Conservation (phyloP, 2,797 vertebrate genomes). For the Botia almorhae region DNA sequence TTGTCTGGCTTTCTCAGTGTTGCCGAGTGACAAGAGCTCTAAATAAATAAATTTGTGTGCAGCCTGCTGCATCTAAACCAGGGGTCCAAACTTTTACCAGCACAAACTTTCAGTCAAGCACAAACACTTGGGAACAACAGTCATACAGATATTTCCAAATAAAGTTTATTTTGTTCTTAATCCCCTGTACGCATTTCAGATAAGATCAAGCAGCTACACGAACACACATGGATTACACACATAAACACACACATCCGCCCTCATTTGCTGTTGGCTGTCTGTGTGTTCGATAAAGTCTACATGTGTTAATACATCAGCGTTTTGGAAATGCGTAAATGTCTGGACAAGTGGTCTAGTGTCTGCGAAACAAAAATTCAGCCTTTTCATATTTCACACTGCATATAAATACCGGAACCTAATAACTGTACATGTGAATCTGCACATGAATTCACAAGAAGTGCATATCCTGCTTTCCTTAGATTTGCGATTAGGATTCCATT, state of each 20-base stretch:
- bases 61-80: not conserved
- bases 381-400: constrained; percentile 17
- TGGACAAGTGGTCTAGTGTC: not conserved
- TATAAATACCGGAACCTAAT: constrained; percentile 28
- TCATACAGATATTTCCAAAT: not conserved
- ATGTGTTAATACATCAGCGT: constrained; percentile 15
- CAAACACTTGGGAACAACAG: not conserved
- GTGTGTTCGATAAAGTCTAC: constrained; percentile 4
- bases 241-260: constrained; percentile 3
- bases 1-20: not conserved
- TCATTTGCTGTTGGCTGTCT: constrained; percentile 2
- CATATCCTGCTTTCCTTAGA: constrained; percentile 30
- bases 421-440: constrained; percentile 10
- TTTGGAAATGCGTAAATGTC: constrained; percentile 12
- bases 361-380: constrained; percentile 21
- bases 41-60: not conserved
- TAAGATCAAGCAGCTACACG: constrained; percentile 11
- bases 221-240: constrained; percentile 9
- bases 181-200: constrained; percentile 15
- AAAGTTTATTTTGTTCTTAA: not conserved
- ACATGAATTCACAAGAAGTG: constrained; percentile 10
- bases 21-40: not conserved
- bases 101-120: not conserved
- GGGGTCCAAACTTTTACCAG: not conserved
- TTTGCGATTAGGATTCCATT: constrained; percentile 57